phyloP scores from a whole-genome alignment of 2,797 vertebrate genomes.

The Sebastiscus tertius region DNA sequence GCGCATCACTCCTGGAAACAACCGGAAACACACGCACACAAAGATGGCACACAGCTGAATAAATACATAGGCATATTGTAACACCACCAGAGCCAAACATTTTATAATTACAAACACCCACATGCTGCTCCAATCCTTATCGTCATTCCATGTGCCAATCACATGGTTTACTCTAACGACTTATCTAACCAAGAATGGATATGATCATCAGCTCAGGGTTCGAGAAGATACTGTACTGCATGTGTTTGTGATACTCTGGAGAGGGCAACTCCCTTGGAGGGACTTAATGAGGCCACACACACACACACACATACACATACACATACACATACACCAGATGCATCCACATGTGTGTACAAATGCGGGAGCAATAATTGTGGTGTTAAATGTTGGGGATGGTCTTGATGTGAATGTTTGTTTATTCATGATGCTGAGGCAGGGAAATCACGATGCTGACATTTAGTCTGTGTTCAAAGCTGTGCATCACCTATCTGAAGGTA shows the following conservation, averaged over 20 bases:
- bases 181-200: background rate
- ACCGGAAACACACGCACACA: background rate
- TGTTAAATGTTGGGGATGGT: background rate
- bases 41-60: conserved; percentile 5
- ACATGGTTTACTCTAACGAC: background rate
- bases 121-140: background rate
- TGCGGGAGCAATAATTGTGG: background rate
- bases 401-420: conserved; percentile 30
- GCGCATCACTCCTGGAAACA: conserved; percentile 20
- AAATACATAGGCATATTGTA: background rate
- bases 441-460: conserved; percentile 28
- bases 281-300: no score
- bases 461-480: background rate
- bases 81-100: background rate
- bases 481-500: background rate
- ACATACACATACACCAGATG: background rate
- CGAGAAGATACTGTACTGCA: background rate
- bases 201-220: background rate
- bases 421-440: conserved; percentile 23
- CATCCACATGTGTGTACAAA: background rate
- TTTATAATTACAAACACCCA: conserved; percentile 19
- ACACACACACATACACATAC: background rate
- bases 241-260: no score
- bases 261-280: no score
- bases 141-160: conserved; percentile 2